Conservation (phyloP, 2,888 invertebrate species). For the Rhamnusium bicolor region DNA sequence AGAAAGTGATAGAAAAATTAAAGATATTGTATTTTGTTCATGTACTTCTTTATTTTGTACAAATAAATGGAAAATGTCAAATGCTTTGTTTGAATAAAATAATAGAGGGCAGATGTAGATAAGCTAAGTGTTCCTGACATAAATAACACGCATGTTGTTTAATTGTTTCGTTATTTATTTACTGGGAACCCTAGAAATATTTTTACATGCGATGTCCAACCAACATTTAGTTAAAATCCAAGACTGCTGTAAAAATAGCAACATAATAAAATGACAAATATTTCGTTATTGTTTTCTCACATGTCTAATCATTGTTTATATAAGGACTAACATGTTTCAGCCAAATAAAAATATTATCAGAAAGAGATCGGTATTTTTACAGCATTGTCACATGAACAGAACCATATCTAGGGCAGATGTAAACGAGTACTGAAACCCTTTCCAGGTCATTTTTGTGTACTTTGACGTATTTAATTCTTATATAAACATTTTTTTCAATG, state of each 20-base stretch:
- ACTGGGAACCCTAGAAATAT: constrained; percentile 14
- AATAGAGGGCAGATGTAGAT: background rate
- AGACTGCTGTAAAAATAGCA: constrained; percentile 20
- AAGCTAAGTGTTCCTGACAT: background rate
- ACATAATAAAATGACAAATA: constrained; percentile 20
- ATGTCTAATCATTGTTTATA: constrained; percentile 28
- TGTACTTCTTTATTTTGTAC: background rate
- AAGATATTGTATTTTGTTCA: too few species aligned
- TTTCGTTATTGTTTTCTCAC: constrained; percentile 24
- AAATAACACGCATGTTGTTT: constrained; percentile 3
- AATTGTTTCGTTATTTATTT: constrained; percentile 10
- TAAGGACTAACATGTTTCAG: constrained; percentile 23
- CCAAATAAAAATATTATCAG: constrained; percentile 39
- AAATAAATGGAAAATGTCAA: background rate
- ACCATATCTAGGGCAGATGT: constrained; percentile 40
- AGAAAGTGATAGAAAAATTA: too few species aligned
- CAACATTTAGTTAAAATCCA: background rate
- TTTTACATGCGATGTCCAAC: constrained; percentile 15
- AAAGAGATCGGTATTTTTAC: constrained; percentile 38
- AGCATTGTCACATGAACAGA: constrained; percentile 44
- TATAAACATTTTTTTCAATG: constrained; percentile 24
- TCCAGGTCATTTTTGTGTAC: constrained; percentile 27
- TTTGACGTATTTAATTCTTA: constrained; percentile 13
- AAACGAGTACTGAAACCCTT: constrained; percentile 40
- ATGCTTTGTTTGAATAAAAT: background rate